Evolutionary conservation across 2,113 vertebrate genomes (phyloP).

Genomic region (Semnornis frantzii): DNA sequence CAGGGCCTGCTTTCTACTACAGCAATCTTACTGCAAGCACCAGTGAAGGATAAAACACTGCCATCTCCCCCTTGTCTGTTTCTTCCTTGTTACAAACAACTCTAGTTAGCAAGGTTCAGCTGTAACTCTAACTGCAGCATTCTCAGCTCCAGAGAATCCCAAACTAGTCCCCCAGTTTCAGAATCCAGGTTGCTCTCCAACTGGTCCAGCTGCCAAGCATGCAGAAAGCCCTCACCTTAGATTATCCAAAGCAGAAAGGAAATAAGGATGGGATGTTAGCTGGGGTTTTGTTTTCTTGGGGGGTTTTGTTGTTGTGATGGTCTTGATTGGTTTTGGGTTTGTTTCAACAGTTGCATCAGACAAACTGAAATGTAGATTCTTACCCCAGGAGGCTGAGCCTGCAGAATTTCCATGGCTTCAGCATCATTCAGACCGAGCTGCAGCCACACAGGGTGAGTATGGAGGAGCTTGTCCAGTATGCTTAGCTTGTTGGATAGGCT

Average conservation of each 20-base stretch:
- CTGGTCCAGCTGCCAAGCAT: not conserved
- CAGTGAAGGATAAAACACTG: not conserved
- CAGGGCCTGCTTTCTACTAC: not conserved
- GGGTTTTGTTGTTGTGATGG: not conserved
- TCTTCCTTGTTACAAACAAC: not conserved
- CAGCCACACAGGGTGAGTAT: conserved; percentile 90
- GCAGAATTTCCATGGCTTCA: conserved; percentile 80
- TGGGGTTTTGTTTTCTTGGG: not conserved
- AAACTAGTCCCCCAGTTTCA: fast-evolving
- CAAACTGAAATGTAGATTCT: conserved; percentile 23
- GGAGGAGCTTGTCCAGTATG: conserved; percentile 88
- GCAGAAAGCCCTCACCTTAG: not conserved
- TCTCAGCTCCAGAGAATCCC: not conserved
- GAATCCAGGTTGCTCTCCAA: not conserved
- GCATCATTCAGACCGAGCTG: conserved; percentile 86
- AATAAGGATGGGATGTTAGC: not conserved
- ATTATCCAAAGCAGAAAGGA: not conserved
- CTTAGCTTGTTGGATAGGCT: conserved; percentile 87
- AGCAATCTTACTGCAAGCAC: not conserved
- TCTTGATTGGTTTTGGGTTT: not conserved
- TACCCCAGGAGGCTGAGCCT: conserved; percentile 88
- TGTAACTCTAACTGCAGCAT: not conserved
- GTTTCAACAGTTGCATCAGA: not conserved
- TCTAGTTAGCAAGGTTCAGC: not conserved
- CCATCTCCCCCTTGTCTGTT: not conserved